phyloP scores from a whole-genome alignment of 2,888 invertebrate genomes.

The Sturmia bella region DNA sequence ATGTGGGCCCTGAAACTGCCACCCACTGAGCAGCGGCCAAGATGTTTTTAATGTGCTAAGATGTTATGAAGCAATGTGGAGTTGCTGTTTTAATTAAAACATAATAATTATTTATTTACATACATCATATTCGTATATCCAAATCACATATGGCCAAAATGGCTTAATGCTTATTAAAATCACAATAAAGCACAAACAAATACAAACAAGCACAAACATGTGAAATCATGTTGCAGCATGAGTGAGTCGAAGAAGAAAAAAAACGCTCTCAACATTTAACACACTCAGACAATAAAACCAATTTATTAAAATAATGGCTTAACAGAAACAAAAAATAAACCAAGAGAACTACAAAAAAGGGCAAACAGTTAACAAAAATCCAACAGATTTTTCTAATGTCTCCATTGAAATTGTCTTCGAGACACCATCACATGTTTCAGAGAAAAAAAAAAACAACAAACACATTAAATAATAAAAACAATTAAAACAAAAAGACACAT shows the following conservation, averaged over 20 bases:
- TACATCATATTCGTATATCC: constrained; percentile 41
- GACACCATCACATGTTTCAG: constrained; percentile 26
- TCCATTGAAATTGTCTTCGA: constrained; percentile 73
- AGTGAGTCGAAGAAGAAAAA: neutral
- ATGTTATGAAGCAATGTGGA: constrained; percentile 13
- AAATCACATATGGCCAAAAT: constrained; percentile 67
- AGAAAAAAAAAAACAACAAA: constrained; percentile 15
- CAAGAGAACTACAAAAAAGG: constrained; percentile 2
- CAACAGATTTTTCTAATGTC: constrained; percentile 80
- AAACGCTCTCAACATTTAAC: constrained; percentile 35
- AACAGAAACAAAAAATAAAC: neutral
- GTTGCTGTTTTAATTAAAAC: constrained; percentile 62
- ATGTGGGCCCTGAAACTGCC: constrained; percentile 19
- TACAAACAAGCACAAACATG: neutral
- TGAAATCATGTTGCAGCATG: constrained; percentile 8
- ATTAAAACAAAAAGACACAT: constrained; percentile 69
- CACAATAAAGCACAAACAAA: constrained; percentile 11
- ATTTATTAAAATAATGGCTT: constrained; percentile 66
- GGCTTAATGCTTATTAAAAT: constrained; percentile 65
- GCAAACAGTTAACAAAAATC: constrained; percentile 50
- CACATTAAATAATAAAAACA: constrained; percentile 61
- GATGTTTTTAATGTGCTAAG: constrained; percentile 66
- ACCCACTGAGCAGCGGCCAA: constrained; percentile 2
- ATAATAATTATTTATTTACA: constrained; percentile 64
- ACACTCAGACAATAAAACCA: constrained; percentile 39